phyloP scores from a whole-genome alignment of 2,888 invertebrate genomes.

The Melolontha melolontha region DNA sequence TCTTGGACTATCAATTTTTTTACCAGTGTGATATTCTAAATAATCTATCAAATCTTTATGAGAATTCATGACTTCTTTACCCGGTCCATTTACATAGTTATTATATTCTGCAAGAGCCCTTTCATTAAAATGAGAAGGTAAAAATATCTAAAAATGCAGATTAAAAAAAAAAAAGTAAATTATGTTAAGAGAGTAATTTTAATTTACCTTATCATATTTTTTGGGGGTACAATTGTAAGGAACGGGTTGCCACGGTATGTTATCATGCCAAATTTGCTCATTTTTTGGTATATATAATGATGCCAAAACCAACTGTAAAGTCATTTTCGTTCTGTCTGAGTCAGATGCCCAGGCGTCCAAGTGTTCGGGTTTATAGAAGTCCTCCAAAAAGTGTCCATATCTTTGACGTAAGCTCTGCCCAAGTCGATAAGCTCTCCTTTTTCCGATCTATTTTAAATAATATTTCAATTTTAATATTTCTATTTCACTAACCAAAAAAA shows the following conservation, averaged over 20 bases:
- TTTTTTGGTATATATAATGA: slow-evolving; percentile 33
- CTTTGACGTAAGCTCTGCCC: slow-evolving; percentile 22
- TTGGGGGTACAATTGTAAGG: slow-evolving; percentile 22
- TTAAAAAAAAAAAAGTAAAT: no score
- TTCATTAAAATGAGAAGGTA: no score
- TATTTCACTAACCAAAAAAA: background rate
- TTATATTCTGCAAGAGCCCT: no score
- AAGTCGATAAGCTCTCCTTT: slow-evolving; percentile 27
- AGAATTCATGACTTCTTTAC: no score
- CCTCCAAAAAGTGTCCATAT: slow-evolving; percentile 23
- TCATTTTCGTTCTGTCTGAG: slow-evolving; percentile 35
- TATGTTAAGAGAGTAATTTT: background rate
- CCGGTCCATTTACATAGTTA: no score
- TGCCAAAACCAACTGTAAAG: slow-evolving; percentile 40
- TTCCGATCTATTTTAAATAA: slow-evolving; percentile 17
- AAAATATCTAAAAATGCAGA: no score
- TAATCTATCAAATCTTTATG: no score
- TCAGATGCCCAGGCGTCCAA: slow-evolving; percentile 28
- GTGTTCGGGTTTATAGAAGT: slow-evolving; percentile 8
- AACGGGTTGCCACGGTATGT: slow-evolving; percentile 41
- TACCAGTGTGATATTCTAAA: no score
- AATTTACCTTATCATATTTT: slow-evolving; percentile 23
- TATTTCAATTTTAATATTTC: background rate
- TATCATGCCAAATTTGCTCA: slow-evolving; percentile 22
- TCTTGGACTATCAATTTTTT: no score